Conservation (phyloP, 2,113 vertebrate genomes). For the Piprites chloris region DNA sequence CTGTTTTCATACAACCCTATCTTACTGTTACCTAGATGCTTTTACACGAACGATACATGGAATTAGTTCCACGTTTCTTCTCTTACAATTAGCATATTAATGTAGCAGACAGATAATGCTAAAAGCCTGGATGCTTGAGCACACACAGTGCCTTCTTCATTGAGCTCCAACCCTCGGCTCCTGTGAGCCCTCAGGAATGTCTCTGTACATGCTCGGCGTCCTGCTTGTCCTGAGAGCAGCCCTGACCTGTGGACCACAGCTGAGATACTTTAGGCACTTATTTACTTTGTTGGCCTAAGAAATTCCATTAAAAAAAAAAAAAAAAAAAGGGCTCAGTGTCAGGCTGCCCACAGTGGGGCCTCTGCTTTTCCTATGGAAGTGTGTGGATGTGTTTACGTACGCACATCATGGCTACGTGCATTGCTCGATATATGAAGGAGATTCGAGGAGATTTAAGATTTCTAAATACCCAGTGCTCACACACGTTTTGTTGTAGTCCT, state of each 20-base stretch:
- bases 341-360: conserved; percentile 10
- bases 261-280: not conserved
- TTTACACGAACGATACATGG: conserved; percentile 59
- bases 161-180: not conserved
- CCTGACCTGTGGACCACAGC: conserved; percentile 27
- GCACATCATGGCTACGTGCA: rapidly evolving
- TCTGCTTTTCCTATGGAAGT: not conserved
- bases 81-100: conserved; percentile 73
- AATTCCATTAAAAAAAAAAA: not conserved
- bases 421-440: rapidly evolving
- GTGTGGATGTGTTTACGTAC: not conserved
- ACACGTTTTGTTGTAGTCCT: not conserved
- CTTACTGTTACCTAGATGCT: conserved; percentile 59
- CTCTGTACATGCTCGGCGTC: not conserved
- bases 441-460: not conserved
- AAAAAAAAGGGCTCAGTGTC: not conserved
- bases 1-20: conserved; percentile 50
- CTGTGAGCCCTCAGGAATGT: conserved; percentile 7
- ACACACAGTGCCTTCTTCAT: conserved; percentile 39
- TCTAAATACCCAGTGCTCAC: not conserved
- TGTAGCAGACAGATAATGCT: conserved; percentile 62
- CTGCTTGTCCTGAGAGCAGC: conserved; percentile 2
- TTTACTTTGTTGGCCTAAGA: conserved; percentile 37
- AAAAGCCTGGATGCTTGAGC: conserved; percentile 52
- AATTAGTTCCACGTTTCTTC: conserved; percentile 71